These are phyloP conservation scores for Drosophila erecta DNA, from an alignment of 1,140 invertebrate genomes.

Conservation along the genomic window DNA sequence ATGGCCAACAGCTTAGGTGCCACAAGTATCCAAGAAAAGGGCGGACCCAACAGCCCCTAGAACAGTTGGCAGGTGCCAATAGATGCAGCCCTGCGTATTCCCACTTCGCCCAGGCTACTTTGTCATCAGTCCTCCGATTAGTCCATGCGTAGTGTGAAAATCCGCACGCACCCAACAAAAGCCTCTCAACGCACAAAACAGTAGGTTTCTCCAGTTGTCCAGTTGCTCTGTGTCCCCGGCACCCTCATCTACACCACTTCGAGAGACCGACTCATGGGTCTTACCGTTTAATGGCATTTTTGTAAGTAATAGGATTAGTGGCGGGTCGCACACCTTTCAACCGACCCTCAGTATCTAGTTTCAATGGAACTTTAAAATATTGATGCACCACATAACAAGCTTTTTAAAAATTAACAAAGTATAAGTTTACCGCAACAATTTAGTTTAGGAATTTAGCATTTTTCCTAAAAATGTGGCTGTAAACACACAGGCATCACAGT, in stretches of 20 bases:
- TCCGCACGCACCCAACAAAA: constrained; percentile 34
- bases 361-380: neutral
- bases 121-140: neutral
- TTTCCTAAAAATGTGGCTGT: too few species aligned
- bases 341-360: constrained; percentile 8
- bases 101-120: neutral
- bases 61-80: constrained; percentile 17
- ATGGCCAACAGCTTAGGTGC: constrained; percentile 16
- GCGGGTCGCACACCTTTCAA: constrained; percentile 40
- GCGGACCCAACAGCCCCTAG: neutral
- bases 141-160: constrained; percentile 54
- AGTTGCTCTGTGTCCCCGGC: too few species aligned
- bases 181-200: constrained; percentile 16
- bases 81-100: constrained; percentile 28
- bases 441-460: too few species aligned
- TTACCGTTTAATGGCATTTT: constrained; percentile 52
- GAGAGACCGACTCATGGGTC: constrained; percentile 4
- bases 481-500: too few species aligned
- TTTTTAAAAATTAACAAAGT: too few species aligned
- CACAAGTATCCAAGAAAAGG: constrained; percentile 16
- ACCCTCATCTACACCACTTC: neutral
- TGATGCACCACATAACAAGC: too few species aligned
- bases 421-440: too few species aligned
- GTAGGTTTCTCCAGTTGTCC: too few species aligned
- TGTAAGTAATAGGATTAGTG: constrained; percentile 59